These are phyloP conservation scores for Zaprionus camerounensis DNA, from an alignment of 1,140 invertebrate species.

Conservation along the genomic window DNA sequence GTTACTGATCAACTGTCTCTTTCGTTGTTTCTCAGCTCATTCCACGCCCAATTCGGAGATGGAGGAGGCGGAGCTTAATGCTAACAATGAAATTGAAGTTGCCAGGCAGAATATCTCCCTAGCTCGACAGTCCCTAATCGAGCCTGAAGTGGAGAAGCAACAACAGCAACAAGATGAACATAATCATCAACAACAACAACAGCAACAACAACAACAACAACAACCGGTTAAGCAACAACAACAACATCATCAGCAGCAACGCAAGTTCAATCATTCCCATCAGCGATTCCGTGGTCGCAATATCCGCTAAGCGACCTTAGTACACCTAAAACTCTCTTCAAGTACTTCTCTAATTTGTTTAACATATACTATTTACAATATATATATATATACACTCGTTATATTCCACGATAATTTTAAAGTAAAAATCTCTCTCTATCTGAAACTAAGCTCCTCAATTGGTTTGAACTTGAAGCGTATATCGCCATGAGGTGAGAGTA, in stretches of 20 bases:
- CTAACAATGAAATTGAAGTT: slow-evolving; percentile 23
- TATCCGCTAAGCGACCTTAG: slow-evolving; percentile 44
- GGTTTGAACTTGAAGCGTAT: slow-evolving; percentile 69
- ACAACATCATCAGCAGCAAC: slow-evolving; percentile 51
- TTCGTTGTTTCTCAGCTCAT: slow-evolving; percentile 31
- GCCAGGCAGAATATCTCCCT: slow-evolving; percentile 22
- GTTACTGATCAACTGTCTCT: background rate
- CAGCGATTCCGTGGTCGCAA: slow-evolving; percentile 71
- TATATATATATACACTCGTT: slow-evolving; percentile 40
- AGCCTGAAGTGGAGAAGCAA: slow-evolving; percentile 1
- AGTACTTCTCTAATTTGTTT: slow-evolving; percentile 1
- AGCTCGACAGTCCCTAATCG: background rate
- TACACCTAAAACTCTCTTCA: background rate
- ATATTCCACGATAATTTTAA: slow-evolving; percentile 61
- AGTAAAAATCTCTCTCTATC: slow-evolving; percentile 48
- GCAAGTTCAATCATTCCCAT: slow-evolving; percentile 52
- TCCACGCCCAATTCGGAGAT: slow-evolving; percentile 57
- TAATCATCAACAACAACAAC: background rate
- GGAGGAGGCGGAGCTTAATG: slow-evolving; percentile 22
- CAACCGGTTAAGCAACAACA: slow-evolving; percentile 28
- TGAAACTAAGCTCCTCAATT: slow-evolving; percentile 29
- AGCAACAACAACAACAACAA: background rate
- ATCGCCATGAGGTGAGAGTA: slow-evolving; percentile 59
- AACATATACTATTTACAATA: slow-evolving; percentile 7
- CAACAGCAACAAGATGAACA: slow-evolving; percentile 8